Evolutionary conservation across 2,797 vertebrate genomes (phyloP), one percentile per base, ranked within the genome.

Genomic region (Columba guinea): DNA sequence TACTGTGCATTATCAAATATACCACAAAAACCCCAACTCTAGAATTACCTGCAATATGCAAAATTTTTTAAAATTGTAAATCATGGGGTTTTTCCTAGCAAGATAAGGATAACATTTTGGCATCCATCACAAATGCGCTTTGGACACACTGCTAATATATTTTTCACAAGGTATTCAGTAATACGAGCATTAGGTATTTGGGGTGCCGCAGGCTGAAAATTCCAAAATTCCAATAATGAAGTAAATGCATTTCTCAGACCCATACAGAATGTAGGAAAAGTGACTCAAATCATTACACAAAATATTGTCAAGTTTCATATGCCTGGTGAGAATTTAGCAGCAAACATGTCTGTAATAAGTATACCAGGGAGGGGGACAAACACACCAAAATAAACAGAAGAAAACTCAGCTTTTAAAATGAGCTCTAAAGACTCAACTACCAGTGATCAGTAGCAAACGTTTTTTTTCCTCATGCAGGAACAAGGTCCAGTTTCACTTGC

Each of bases 401-500:
- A 63, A 65, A 93, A 60, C 6, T 44, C 4, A 71, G 28, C 35
- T 81, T 78, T 78, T 75, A 46, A 68, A 81, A 69, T 7, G 2
- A 75, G 49, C 11, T 26, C 14, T 52, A 59, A 20, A 65, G 28
- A 81, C 46, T 35, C 30, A 23, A 17, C 35, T 24, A 77, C 34
- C 37, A 53, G 30, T n/a, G 34, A 78, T 51, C 51, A 78, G 60
- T 13, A 68, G 41, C 35, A 94, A 85, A 71, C 51, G 28, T 58
- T 62, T 90, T 86, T 86, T 60, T 71, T 73, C 20, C 58, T 78
- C 51, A 32, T 13, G 20, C 24, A 89, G 53, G 58, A 93, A 86
- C 62, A 84, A 87, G 59, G 69, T 90, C 53, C 51, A 86, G 74
- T 81, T 91, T 81, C 82, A 94, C 49, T 75, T 71, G 58, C 76